Percentiles rank a stretch among this genome's conserved stretches.
phyloP scores from a whole-genome alignment of 2,113 vertebrate genomes.

The Opisthocomus hoazin region DNA sequence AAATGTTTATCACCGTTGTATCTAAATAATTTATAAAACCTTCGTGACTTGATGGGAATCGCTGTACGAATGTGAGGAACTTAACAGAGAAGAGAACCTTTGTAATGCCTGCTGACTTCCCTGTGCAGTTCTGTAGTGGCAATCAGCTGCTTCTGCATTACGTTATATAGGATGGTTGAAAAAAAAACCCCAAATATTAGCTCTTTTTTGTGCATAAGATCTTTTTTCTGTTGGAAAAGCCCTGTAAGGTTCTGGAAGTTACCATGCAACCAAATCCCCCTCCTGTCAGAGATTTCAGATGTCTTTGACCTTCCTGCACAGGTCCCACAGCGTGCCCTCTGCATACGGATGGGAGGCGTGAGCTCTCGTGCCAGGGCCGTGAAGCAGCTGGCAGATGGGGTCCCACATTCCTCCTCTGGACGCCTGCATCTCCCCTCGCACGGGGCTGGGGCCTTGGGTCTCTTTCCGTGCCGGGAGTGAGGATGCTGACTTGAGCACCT shows the following conservation, averaged over 20 bases:
- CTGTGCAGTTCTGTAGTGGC: neutral
- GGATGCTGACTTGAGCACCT: neutral
- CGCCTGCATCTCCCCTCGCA: neutral
- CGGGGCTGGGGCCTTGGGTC: neutral
- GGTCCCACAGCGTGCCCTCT: neutral
- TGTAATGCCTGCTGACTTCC: neutral
- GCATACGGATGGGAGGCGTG: neutral
- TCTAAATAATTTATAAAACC: neutral
- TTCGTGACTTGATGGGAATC: neutral
- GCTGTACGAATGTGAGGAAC: neutral
- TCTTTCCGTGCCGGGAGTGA: neutral
- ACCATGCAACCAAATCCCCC: neutral
- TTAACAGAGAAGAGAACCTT: neutral
- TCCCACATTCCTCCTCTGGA: neutral
- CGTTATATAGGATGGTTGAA: neutral
- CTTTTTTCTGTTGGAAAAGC: neutral
- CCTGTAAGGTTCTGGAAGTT: neutral
- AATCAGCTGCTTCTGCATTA: neutral
- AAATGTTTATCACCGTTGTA: neutral
- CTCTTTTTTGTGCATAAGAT: neutral
- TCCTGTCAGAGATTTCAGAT: constrained; percentile 13
- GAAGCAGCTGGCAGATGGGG: neutral
- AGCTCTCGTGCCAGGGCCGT: neutral
- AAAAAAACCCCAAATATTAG: neutral
- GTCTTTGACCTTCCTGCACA: neutral